Conservation (phyloP, 2,888 invertebrate genomes). For the Digitonthophagus gazella region DNA sequence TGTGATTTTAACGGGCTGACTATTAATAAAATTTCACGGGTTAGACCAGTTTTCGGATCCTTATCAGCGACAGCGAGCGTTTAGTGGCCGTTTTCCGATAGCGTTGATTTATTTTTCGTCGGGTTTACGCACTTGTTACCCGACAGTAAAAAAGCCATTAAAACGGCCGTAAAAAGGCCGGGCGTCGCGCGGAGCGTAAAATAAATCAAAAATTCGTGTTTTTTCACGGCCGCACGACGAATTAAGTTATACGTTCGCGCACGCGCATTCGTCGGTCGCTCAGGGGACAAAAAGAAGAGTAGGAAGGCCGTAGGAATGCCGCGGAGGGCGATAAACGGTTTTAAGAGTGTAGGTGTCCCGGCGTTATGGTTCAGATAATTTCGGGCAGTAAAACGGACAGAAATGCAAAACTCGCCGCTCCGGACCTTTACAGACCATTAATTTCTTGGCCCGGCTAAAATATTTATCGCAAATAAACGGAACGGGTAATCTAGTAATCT, state of each 20-base stretch:
- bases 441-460: conserved; percentile 4
- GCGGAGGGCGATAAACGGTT: neutral
- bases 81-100: neutral
- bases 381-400: neutral
- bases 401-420: neutral
- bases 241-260: neutral
- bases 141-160: neutral
- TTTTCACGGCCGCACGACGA: neutral
- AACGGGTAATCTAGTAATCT: conserved; percentile 7
- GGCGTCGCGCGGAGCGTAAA: neutral
- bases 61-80: neutral
- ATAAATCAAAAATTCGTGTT: neutral
- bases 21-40: neutral
- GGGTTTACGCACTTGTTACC: neutral
- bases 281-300: too few species aligned
- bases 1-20: neutral
- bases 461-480: conserved; percentile 7
- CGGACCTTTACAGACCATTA: conserved; percentile 7
- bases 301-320: neutral
- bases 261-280: too few species aligned
- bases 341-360: neutral
- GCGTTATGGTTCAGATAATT: neutral
- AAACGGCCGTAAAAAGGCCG: neutral
- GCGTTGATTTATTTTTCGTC: neutral
- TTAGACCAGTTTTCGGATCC: neutral